A percentile compares a stretch with the other conserved stretches of the same genome.
Evolutionary conservation across 2,797 vertebrate genomes (phyloP).

Genomic region (Zonotrichia albicollis): DNA sequence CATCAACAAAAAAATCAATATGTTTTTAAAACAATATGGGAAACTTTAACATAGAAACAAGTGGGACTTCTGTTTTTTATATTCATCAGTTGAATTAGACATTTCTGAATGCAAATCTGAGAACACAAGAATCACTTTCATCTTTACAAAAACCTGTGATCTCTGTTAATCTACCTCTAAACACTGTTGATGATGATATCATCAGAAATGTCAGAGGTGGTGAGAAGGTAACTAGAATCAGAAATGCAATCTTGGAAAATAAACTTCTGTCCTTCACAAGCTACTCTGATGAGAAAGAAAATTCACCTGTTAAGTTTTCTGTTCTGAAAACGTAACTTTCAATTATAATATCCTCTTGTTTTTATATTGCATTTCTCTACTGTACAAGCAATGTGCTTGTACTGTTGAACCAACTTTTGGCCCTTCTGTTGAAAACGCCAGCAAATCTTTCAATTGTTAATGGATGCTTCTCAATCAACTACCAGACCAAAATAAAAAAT

Average conservation of each 20-base stretch:
- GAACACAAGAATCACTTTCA: neutral
- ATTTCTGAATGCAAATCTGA: neutral
- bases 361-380: neutral
- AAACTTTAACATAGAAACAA: neutral
- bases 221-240: neutral
- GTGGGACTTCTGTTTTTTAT: neutral
- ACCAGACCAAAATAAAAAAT: neutral
- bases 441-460: neutral
- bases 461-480: neutral
- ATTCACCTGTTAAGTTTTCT: neutral
- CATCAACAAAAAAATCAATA: neutral
- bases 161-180: neutral
- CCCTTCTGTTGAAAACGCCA: neutral
- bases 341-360: neutral
- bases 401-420: neutral
- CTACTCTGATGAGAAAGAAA: neutral
- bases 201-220: neutral
- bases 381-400: neutral
- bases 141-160: neutral
- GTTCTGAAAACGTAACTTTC: neutral
- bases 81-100: neutral
- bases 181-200: neutral
- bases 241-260: neutral
- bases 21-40: neutral
- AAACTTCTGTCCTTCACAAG: neutral